Evolutionary conservation across 2,888 invertebrate genomes (phyloP).

Genomic region (Punctoribates punctum): DNA sequence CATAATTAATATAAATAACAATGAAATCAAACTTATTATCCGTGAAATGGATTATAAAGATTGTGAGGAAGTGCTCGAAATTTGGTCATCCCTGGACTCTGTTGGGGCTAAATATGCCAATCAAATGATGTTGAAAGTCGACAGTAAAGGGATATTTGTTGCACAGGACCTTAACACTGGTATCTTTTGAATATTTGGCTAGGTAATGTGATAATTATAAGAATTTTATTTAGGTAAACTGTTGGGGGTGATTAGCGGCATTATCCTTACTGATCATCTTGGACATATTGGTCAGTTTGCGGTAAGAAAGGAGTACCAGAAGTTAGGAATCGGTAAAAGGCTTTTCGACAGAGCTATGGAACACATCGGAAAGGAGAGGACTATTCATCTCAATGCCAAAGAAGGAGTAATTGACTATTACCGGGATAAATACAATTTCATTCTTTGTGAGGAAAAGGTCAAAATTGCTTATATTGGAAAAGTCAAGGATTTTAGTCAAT

Average conservation of each 20-base stretch:
- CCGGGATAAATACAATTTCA: conserved; percentile 38
- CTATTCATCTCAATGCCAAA: conserved; percentile 43
- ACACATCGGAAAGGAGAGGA: conserved; percentile 39
- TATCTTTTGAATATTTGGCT: neutral
- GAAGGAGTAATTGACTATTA: conserved; percentile 41
- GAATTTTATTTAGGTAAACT: too few species aligned
- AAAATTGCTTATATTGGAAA: neutral
- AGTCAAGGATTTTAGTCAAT: neutral
- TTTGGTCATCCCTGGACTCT: neutral
- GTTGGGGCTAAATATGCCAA: neutral
- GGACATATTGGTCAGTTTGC: conserved; percentile 45
- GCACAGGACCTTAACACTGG: neutral
- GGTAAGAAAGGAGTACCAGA: conserved; percentile 42
- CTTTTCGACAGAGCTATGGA: conserved; percentile 44
- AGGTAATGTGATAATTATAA: too few species aligned
- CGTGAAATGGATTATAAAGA: neutral
- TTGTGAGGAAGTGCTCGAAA: neutral
- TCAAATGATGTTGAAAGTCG: neutral
- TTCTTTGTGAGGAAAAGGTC: neutral
- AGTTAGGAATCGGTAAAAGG: conserved; percentile 43
- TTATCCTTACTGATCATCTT: conserved; percentile 30
- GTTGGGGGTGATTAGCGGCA: neutral
- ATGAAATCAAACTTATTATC: too few species aligned
- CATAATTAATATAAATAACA: too few species aligned
- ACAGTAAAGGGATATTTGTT: neutral